These are phyloP conservation scores for Polydrusus pterygomalis DNA, from an alignment of 2,888 invertebrate species.

Conservation along the genomic window DNA sequence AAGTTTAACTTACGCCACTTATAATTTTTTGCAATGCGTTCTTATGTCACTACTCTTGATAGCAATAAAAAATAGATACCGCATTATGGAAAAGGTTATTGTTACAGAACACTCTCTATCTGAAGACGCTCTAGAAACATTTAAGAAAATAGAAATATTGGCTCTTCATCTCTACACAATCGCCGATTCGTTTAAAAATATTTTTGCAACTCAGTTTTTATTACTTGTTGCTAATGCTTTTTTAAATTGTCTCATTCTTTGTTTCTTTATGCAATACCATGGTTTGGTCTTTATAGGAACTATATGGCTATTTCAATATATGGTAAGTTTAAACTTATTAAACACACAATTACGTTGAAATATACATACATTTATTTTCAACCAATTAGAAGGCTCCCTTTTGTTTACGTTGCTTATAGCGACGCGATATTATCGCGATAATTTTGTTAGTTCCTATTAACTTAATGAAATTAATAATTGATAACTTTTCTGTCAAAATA, in stretches of 20 bases:
- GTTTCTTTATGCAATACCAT: background rate
- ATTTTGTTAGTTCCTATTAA: too few species aligned
- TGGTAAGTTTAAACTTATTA: too few species aligned
- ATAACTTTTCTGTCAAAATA: too few species aligned
- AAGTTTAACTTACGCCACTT: background rate
- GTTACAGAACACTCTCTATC: background rate
- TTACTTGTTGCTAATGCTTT: background rate
- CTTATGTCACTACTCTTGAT: background rate
- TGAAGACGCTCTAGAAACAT: background rate
- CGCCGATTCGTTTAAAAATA: background rate
- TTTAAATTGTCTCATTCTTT: background rate
- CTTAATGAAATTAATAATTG: too few species aligned
- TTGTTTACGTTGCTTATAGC: too few species aligned
- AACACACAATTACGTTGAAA: too few species aligned
- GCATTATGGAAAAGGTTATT: background rate
- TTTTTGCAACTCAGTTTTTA: background rate
- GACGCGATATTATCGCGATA: too few species aligned
- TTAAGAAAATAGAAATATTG: background rate
- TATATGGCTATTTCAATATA: background rate
- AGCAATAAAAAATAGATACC: background rate
- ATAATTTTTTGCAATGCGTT: background rate
- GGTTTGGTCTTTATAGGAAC: background rate
- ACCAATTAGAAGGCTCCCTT: too few species aligned
- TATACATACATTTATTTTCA: too few species aligned
- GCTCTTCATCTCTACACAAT: background rate